A percentile compares a stretch with the other conserved stretches of the same genome.
Conservation (phyloP, 2,113 vertebrate genomes). For the Gallinago media region DNA sequence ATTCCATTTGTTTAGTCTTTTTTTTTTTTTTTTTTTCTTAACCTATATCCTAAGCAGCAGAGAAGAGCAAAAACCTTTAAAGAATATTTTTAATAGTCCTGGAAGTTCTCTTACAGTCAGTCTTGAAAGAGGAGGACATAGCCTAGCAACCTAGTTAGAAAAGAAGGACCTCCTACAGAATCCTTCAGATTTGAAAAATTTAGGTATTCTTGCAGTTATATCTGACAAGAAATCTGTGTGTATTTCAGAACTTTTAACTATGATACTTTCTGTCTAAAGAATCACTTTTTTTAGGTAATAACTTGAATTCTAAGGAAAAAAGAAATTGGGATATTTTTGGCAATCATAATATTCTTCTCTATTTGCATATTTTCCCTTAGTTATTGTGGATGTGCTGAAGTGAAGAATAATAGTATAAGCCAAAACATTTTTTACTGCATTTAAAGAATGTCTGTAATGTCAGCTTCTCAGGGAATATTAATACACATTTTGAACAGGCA, state of each 20-base stretch:
- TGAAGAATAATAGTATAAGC: neutral
- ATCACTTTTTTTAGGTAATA: neutral
- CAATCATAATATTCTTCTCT: neutral
- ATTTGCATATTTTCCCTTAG: neutral
- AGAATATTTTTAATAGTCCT: neutral
- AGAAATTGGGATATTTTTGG: neutral
- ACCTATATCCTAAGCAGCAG: neutral
- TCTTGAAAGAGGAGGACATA: neutral
- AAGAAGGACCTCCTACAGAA: neutral
- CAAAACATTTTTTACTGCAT: neutral
- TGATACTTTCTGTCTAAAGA: neutral
- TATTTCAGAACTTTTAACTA: neutral
- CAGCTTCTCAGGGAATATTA: neutral
- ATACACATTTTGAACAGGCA: neutral
- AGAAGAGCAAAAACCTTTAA: neutral
- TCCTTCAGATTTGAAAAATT: neutral
- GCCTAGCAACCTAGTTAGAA: neutral
- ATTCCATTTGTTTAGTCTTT: neutral
- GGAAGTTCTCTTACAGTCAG: neutral
- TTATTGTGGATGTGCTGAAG: neutral
- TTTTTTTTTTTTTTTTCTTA: neutral
- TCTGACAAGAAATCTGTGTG: rapidly evolving
- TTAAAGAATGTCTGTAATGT: neutral
- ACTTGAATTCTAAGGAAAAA: neutral
- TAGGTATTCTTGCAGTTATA: neutral